phyloP scores from a whole-genome alignment of 2,888 invertebrate genomes.

The Alloplasta piceator region DNA sequence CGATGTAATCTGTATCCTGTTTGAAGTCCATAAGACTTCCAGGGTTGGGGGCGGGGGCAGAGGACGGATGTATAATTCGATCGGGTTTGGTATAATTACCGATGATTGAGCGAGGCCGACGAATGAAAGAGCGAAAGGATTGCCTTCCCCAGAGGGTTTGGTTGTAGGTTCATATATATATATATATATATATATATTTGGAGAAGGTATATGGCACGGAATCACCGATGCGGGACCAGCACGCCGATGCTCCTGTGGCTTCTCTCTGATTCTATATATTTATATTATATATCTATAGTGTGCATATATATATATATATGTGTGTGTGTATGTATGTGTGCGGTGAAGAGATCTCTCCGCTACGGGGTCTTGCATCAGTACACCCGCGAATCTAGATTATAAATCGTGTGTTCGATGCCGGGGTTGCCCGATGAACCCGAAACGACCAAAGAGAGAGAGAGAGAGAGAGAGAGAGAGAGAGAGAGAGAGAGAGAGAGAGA shows the following conservation, averaged over 20 bases:
- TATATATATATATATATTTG: no score
- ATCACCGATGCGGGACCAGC: constrained; percentile 74
- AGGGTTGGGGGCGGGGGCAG: constrained; percentile 60
- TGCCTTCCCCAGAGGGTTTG: constrained; percentile 8
- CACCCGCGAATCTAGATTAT: constrained; percentile 61
- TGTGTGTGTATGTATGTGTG: constrained; percentile 11
- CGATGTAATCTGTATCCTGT: constrained; percentile 47
- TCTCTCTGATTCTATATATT: no score
- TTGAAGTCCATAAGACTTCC: constrained; percentile 61
- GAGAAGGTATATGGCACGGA: constrained; percentile 66
- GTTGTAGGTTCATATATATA: neutral
- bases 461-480: no score
- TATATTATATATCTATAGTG: no score
- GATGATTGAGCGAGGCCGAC: constrained; percentile 51
- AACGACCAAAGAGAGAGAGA: constrained; percentile 40
- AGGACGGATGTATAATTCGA: constrained; percentile 45
- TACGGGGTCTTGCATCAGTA: constrained; percentile 59
- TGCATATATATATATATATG: neutral
- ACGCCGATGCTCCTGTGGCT: constrained; percentile 44
- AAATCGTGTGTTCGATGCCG: constrained; percentile 59
- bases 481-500: neutral
- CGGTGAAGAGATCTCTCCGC: constrained; percentile 39
- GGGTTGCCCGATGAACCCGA: constrained; percentile 59
- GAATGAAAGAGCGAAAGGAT: constrained; percentile 37
- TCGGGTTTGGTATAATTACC: constrained; percentile 61